Percentiles rank a stretch among this genome's conserved stretches.
phyloP scores from a whole-genome alignment of 1,140 invertebrate species.

The Temnothorax longispinosus region DNA sequence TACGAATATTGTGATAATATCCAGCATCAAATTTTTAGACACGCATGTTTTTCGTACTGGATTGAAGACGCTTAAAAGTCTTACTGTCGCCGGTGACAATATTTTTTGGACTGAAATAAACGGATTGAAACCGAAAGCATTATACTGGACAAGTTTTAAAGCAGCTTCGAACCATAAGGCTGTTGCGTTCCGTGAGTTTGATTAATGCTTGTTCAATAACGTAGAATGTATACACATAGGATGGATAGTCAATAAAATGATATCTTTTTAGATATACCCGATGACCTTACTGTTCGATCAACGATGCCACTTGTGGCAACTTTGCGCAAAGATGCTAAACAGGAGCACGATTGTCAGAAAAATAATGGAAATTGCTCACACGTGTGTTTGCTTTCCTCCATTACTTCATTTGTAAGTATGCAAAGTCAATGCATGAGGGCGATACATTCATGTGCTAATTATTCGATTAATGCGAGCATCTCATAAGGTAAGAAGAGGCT shows the following conservation, averaged over 20 bases:
- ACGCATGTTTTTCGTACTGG: conserved; percentile 77
- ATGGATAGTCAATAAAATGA: background rate
- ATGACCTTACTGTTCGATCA: conserved; percentile 12
- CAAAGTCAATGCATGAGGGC: background rate
- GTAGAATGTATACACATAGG: background rate
- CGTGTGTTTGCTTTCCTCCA: conserved; percentile 88
- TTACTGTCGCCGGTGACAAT: conserved; percentile 86
- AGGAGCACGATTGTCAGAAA: conserved; percentile 87
- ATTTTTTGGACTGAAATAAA: conserved; percentile 85
- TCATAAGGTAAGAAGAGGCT: background rate
- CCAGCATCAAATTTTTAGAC: conserved; percentile 78
- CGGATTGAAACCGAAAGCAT: too few relatives aligned
- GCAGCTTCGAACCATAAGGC: conserved; percentile 77
- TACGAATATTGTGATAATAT: background rate
- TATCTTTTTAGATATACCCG: background rate
- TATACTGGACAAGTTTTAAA: conserved; percentile 87
- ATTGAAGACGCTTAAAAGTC: conserved; percentile 82
- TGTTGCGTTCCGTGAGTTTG: conserved; percentile 74
- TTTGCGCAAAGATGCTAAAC: conserved; percentile 75
- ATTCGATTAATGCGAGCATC: background rate
- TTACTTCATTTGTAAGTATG: conserved; percentile 64
- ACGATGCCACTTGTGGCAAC: conserved; percentile 65
- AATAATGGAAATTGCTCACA: conserved; percentile 91
- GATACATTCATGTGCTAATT: background rate
- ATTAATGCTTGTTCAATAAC: conserved; percentile 22